Conservation (phyloP, 37 sponge, comb jelly and placozoan genomes). For the Cladorhizidae sp. region DNA sequence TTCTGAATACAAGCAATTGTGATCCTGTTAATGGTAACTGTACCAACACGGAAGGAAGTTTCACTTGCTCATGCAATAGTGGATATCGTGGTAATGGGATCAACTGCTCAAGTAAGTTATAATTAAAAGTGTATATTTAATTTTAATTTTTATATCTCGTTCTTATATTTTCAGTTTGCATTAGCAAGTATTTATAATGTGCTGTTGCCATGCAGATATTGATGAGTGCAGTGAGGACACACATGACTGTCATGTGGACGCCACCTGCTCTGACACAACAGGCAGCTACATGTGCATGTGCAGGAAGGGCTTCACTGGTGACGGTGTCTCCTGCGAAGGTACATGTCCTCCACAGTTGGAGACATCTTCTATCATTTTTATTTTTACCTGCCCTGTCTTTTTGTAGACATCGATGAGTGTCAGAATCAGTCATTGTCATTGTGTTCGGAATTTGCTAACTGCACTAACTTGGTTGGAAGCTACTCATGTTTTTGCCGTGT, state of each 20-base stretch:
- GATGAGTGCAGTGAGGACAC: slow-evolving; percentile 15
- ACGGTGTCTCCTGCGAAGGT: slow-evolving; percentile 8
- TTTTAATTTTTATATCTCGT: no score
- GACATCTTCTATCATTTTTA: no score
- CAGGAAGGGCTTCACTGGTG: slow-evolving; percentile 19
- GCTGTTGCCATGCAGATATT: no score
- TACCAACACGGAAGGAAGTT: slow-evolving; percentile 38
- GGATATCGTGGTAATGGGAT: slow-evolving; percentile 37
- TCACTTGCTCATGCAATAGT: slow-evolving; percentile 41
- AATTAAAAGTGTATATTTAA: no score
- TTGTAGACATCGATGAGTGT: slow-evolving; percentile 23
- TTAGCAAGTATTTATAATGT: no score
- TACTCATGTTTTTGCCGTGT: slow-evolving; percentile 39
- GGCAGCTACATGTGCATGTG: slow-evolving; percentile 40
- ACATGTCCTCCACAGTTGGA: background rate
- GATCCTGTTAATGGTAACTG: slow-evolving; percentile 42
- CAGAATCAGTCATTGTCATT: no score
- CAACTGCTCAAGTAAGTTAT: slow-evolving; percentile 10
- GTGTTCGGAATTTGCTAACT: no score
- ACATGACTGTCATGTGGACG: slow-evolving; percentile 1
- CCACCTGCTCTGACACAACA: slow-evolving; percentile 10
- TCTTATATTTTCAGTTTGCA: no score
- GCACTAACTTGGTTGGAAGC: slow-evolving; percentile 38
- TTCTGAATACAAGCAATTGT: background rate
- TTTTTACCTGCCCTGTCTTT: background rate